These are phyloP conservation scores for Ennomos erosarius DNA, from an alignment of 2,888 invertebrate species.

Conservation along the genomic window DNA sequence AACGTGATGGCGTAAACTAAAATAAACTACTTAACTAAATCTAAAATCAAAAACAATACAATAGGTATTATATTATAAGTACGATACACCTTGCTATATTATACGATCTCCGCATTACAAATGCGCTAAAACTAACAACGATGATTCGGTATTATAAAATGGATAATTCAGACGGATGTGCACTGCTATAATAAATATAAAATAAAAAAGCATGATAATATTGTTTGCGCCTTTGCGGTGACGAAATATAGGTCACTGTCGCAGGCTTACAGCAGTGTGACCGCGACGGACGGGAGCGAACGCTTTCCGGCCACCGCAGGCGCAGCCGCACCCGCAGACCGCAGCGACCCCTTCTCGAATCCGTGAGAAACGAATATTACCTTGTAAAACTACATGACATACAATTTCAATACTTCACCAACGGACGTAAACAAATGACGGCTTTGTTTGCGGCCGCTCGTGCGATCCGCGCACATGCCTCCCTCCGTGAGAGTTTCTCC, in stretches of 20 bases:
- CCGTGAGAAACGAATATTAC: conserved; percentile 53
- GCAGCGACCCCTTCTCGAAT: background rate
- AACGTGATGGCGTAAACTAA: no score
- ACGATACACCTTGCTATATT: no score
- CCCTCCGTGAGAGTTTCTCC: conserved; percentile 20
- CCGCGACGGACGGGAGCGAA: conserved; percentile 31
- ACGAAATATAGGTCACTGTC: conserved; percentile 47
- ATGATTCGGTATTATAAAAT: no score
- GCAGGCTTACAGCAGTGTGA: conserved; percentile 23
- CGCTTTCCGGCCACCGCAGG: conserved; percentile 4
- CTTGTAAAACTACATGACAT: conserved; percentile 27
- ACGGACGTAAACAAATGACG: conserved; percentile 31
- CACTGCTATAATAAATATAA: no score
- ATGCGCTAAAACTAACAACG: background rate
- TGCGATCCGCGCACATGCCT: conserved; percentile 20
- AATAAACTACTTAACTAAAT: no score
- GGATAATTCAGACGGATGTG: no score
- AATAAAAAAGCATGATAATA: background rate
- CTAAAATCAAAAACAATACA: no score
- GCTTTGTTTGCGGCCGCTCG: conserved; percentile 32
- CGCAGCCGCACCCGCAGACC: conserved; percentile 21
- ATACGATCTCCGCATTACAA: conserved; percentile 25
- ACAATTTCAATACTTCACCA: conserved; percentile 26
- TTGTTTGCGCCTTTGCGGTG: background rate
- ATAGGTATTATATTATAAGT: no score